These are phyloP conservation scores for Chelidonichthys spinosus DNA, from an alignment of 2,797 vertebrate genomes.

Conservation along the genomic window DNA sequence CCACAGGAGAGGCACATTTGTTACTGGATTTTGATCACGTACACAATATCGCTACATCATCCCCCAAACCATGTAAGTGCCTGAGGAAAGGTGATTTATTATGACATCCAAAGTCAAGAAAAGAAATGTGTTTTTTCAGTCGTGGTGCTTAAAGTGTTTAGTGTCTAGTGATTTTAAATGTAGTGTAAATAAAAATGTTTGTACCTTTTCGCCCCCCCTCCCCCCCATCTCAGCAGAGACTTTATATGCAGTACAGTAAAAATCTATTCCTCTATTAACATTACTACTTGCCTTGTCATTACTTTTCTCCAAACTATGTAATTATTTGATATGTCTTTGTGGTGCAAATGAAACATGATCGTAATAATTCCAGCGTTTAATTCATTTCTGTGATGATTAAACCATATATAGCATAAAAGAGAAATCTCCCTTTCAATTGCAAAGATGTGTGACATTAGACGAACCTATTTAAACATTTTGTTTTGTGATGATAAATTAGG, in stretches of 20 bases:
- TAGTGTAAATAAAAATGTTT: background rate
- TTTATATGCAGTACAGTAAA: background rate
- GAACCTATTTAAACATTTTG: constrained; percentile 1
- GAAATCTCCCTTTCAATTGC: background rate
- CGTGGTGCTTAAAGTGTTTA: background rate
- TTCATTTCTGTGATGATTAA: constrained; percentile 15
- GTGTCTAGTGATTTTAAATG: constrained; percentile 18
- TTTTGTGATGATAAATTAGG: constrained; percentile 1
- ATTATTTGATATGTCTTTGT: constrained; percentile 62
- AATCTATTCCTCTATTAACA: constrained; percentile 11
- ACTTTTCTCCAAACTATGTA: constrained; percentile 40
- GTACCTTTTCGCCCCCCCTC: too few relatives aligned
- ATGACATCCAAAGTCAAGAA: constrained; percentile 33
- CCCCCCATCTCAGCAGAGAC: background rate
- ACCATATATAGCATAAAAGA: background rate
- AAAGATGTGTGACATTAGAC: constrained; percentile 1
- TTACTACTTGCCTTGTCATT: constrained; percentile 16
- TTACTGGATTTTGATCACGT: constrained; percentile 57
- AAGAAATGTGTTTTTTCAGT: constrained; percentile 1
- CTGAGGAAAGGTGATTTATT: constrained; percentile 37
- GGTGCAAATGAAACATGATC: constrained; percentile 48
- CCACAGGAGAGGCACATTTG: constrained; percentile 46
- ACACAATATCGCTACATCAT: constrained; percentile 39
- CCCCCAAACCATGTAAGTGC: constrained; percentile 42
- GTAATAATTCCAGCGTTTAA: constrained; percentile 17